These are phyloP conservation scores for Sitta carolinensis DNA, from an alignment of 2,797 vertebrate genomes.

Conservation along the genomic window DNA sequence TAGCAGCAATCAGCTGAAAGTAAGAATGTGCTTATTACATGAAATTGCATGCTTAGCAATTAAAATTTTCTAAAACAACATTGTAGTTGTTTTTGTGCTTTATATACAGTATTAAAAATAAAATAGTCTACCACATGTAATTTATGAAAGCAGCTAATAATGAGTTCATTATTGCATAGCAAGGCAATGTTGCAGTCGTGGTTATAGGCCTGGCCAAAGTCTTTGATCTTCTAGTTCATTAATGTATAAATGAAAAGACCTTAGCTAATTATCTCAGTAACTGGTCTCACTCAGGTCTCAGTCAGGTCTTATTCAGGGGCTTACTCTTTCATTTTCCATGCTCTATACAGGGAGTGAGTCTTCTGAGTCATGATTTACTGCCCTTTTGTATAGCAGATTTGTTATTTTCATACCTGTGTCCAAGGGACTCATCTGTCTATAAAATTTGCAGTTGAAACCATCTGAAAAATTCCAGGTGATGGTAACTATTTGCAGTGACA, in stretches of 20 bases:
- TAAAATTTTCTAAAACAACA: conserved; percentile 38
- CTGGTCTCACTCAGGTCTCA: conserved; percentile 61
- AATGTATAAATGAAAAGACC: conserved; percentile 54
- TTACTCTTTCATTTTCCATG: conserved; percentile 59
- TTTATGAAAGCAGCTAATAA: conserved; percentile 61
- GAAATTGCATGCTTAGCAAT: conserved; percentile 20
- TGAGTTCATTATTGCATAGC: conserved; percentile 63
- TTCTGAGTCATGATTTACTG: conserved; percentile 43
- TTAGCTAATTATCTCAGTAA: conserved; percentile 65
- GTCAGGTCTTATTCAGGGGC: conserved; percentile 61
- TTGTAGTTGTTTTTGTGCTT: conserved; percentile 35
- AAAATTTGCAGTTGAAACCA: conserved; percentile 20
- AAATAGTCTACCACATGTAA: conserved; percentile 53
- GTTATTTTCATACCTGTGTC: conserved; percentile 41
- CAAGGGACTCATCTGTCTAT: neutral
- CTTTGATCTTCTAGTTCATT: conserved; percentile 71
- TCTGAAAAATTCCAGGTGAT: neutral
- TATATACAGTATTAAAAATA: conserved; percentile 58
- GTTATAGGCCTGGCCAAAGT: conserved; percentile 39
- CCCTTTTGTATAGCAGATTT: conserved; percentile 1
- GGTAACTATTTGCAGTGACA: neutral
- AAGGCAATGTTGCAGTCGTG: conserved; percentile 43
- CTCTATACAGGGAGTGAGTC: conserved; percentile 39
- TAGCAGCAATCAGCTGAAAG: conserved; percentile 4
- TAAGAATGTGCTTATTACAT: neutral